Conservation (phyloP, 2,113 vertebrate genomes). For the Narcine bancroftii region DNA sequence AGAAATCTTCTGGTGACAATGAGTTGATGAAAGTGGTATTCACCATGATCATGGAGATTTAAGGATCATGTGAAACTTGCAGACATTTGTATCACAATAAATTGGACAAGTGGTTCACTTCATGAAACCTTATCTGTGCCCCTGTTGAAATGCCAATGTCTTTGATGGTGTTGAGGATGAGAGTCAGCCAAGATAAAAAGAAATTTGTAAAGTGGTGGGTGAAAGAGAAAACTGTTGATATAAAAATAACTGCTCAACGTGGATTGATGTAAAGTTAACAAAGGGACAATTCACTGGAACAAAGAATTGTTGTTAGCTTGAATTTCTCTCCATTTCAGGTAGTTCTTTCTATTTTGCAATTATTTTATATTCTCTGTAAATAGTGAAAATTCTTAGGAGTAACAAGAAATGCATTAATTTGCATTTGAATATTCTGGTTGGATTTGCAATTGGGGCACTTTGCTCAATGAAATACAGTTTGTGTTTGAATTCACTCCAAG, state of each 20-base stretch:
- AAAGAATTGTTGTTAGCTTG: constrained; percentile 50
- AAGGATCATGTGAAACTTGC: constrained; percentile 60
- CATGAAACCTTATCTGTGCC: constrained; percentile 62
- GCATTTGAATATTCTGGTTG: background rate
- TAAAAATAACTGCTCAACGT: constrained; percentile 49
- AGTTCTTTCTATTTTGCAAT: constrained; percentile 38
- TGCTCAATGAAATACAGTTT: background rate
- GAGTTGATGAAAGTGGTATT: constrained; percentile 53
- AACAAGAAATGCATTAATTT: background rate
- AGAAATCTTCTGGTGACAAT: constrained; percentile 49
- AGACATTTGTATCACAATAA: constrained; percentile 54
- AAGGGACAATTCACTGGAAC: constrained; percentile 57
- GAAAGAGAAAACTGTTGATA: constrained; percentile 46
- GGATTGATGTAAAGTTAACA: constrained; percentile 50
- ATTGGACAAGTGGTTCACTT: constrained; percentile 52
- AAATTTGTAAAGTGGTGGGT: constrained; percentile 49
- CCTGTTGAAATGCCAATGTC: constrained; percentile 54
- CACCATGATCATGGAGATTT: constrained; percentile 51
- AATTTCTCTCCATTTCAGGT: constrained; percentile 42
- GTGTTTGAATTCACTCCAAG: background rate
- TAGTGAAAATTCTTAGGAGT: background rate
- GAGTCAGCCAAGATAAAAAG: constrained; percentile 47
- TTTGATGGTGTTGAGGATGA: constrained; percentile 60
- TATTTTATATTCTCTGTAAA: background rate
- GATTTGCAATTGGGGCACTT: background rate